Conservation (phyloP, 2,113 vertebrate genomes). For the Rhipidura dahli region DNA sequence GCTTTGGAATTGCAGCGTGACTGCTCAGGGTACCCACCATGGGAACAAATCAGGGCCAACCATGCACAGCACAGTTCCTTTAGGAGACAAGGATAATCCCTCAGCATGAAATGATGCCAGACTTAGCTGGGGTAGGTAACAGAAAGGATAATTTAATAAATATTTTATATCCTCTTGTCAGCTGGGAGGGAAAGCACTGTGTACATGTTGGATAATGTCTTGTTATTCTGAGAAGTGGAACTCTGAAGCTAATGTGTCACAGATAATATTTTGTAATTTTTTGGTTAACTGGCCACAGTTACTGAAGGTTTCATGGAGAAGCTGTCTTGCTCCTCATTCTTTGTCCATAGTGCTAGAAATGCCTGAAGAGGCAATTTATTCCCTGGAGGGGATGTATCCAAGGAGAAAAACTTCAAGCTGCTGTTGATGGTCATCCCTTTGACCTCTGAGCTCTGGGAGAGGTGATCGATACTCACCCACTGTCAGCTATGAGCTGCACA, state of each 20-base stretch:
- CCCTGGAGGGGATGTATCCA: neutral
- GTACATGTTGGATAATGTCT: neutral
- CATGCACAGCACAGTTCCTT: neutral
- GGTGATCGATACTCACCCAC: neutral
- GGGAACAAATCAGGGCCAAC: neutral
- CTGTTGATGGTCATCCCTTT: neutral
- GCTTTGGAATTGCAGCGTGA: neutral
- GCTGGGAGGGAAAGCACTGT: neutral
- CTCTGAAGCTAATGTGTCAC: neutral
- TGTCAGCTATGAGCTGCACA: neutral
- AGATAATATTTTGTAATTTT: neutral
- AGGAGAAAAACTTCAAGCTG: neutral
- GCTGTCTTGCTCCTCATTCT: neutral
- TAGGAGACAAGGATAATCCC: neutral
- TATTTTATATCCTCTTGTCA: neutral
- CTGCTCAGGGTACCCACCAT: neutral
- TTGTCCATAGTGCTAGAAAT: neutral
- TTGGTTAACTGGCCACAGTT: neutral
- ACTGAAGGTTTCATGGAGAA: neutral
- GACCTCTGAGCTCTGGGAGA: neutral
- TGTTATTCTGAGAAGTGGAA: neutral
- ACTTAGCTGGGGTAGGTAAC: neutral
- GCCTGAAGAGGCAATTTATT: neutral
- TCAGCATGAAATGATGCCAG: neutral
- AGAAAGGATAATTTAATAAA: neutral